These are phyloP conservation scores for Drosophila punjabiensis DNA, from an alignment of 1,140 invertebrate genomes.

Conservation along the genomic window DNA sequence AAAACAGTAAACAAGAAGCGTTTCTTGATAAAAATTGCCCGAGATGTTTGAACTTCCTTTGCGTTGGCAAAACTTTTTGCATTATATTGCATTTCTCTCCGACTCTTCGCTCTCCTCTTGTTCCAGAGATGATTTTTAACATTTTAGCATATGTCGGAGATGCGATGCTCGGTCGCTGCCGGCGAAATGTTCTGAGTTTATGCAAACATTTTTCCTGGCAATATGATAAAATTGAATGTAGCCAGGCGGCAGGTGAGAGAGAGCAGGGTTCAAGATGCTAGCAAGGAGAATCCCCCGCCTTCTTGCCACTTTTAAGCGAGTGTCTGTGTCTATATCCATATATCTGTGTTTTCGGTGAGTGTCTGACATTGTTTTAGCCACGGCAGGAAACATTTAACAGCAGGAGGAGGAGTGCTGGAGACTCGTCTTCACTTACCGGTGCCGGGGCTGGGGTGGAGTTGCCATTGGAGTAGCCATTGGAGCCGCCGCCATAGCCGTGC, in stretches of 20 bases:
- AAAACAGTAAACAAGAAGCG: conserved; percentile 46
- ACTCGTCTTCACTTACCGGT: conserved; percentile 63
- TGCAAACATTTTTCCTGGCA: conserved; percentile 74
- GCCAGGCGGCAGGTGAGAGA: conserved; percentile 31
- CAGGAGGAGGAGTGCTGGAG: background rate
- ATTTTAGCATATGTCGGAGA: conserved; percentile 67
- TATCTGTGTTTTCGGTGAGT: conserved; percentile 34
- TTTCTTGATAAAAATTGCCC: conserved; percentile 56
- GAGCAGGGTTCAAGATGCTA: background rate
- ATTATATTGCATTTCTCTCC: conserved; percentile 68
- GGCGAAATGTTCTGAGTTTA: conserved; percentile 64
- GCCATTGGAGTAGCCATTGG: conserved; percentile 75
- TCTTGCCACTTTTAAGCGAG: conserved; percentile 1
- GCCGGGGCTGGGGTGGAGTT: conserved; percentile 72
- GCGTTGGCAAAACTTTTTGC: conserved; percentile 59
- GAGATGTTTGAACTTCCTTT: conserved; percentile 58
- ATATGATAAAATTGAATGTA: conserved; percentile 77
- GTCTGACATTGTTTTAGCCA: conserved; percentile 68
- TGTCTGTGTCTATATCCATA: conserved; percentile 36
- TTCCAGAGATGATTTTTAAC: conserved; percentile 58
- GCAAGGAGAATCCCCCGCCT: background rate
- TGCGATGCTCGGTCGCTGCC: conserved; percentile 33
- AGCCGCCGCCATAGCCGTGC: conserved; percentile 69
- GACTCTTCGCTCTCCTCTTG: background rate
- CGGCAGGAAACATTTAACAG: conserved; percentile 46